Evolutionary conservation across 1,140 invertebrate genomes (phyloP).

Genomic region (Zaprionus lachaisei): DNA sequence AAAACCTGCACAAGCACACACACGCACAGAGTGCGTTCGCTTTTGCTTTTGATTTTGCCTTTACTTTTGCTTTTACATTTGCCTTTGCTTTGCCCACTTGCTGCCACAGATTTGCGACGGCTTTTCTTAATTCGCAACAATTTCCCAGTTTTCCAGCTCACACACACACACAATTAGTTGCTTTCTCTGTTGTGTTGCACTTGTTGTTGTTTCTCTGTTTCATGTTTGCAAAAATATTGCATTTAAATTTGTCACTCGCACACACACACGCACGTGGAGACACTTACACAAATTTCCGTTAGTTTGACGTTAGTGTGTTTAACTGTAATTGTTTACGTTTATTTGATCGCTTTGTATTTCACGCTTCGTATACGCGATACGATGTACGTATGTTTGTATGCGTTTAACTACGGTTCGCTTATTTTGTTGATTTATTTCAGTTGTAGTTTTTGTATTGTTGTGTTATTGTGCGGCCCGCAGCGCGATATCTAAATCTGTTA

Average conservation of each 20-base stretch:
- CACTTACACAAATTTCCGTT: constrained; percentile 54
- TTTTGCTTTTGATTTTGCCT: neutral
- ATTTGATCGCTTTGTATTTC: constrained; percentile 63
- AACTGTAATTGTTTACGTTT: constrained; percentile 54
- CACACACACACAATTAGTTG: constrained; percentile 30
- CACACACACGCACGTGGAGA: constrained; percentile 19
- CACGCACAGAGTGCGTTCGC: constrained; percentile 2
- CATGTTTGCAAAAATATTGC: constrained; percentile 14
- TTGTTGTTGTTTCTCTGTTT: constrained; percentile 17
- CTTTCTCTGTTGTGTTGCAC: constrained; percentile 35
- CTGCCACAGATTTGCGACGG: constrained; percentile 50
- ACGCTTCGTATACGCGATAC: constrained; percentile 78
- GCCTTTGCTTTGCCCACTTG: constrained; percentile 49
- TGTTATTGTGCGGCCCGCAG: constrained; percentile 36
- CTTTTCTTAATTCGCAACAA: constrained; percentile 45
- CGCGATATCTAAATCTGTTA: constrained; percentile 73
- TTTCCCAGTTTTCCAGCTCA: constrained; percentile 40
- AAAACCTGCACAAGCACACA: constrained; percentile 15
- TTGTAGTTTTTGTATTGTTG: constrained; percentile 37
- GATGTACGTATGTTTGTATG: constrained; percentile 24
- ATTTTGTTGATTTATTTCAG: constrained; percentile 33
- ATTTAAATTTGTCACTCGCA: constrained; percentile 31
- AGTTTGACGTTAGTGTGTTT: constrained; percentile 31
- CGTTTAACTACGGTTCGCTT: constrained; percentile 45
- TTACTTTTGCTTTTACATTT: neutral